A percentile compares a stretch with the other conserved stretches of the same genome.
Evolutionary conservation across 2,797 vertebrate genomes (phyloP).

Genomic region (Rallus crepitans): DNA sequence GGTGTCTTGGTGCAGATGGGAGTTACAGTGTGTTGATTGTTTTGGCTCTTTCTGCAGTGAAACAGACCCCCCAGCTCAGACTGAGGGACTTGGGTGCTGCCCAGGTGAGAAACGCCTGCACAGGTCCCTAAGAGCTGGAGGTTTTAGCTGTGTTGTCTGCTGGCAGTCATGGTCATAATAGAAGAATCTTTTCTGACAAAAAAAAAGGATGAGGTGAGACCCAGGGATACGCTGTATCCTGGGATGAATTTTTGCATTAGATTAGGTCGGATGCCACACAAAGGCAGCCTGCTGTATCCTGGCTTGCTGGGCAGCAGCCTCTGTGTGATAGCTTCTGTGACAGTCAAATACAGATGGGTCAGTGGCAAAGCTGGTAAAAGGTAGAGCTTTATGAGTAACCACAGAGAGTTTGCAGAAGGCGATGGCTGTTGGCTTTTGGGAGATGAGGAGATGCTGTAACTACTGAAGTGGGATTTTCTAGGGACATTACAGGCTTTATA

Average conservation of each 20-base stretch:
- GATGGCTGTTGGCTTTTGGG: conserved; percentile 4
- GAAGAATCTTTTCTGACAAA: neutral
- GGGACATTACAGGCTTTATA: neutral
- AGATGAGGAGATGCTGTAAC: neutral
- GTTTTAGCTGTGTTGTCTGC: neutral
- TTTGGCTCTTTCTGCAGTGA: neutral
- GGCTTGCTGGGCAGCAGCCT: neutral
- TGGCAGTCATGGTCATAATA: neutral
- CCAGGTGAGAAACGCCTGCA: neutral
- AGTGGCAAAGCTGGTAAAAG: neutral
- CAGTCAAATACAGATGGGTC: neutral
- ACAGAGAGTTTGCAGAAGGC: neutral
- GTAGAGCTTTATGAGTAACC: conserved; percentile 1
- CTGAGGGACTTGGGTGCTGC: neutral
- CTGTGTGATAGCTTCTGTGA: neutral
- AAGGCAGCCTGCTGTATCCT: neutral
- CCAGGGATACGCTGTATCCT: neutral
- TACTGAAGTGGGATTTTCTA: conserved; percentile 3
- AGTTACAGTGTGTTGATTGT: neutral
- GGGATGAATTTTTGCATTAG: neutral
- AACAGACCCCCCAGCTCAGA: neutral
- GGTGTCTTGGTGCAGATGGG: neutral
- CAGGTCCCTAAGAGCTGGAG: fast-evolving
- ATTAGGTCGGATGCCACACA: neutral
- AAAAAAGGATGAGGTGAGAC: neutral